phyloP scores from a whole-genome alignment of 1,140 invertebrate species.

The Cyrtorhinus lividipennis region DNA sequence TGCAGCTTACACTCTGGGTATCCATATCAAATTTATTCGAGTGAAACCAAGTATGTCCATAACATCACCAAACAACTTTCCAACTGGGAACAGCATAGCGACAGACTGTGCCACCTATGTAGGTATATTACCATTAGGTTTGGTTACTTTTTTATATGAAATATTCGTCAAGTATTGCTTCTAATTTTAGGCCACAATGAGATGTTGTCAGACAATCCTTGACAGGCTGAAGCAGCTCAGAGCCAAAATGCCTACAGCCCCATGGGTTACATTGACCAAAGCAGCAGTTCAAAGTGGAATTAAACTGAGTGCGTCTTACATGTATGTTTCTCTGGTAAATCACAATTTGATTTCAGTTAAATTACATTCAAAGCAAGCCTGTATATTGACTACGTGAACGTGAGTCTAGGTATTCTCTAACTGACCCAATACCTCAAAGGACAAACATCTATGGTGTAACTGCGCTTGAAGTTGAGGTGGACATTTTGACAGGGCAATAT shows the following conservation, averaged over 20 bases:
- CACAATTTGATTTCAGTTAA: too few relatives aligned
- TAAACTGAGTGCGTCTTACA: constrained; percentile 36
- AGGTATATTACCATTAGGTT: not conserved
- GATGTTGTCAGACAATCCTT: constrained; percentile 48
- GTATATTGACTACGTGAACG: too few relatives aligned
- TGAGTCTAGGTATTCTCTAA: not conserved
- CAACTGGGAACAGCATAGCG: constrained; percentile 52
- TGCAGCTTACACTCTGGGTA: constrained; percentile 52
- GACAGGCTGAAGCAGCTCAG: constrained; percentile 45
- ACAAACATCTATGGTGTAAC: constrained; percentile 11
- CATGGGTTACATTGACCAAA: constrained; percentile 49
- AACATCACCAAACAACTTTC: constrained; percentile 40
- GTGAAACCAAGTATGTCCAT: constrained; percentile 52
- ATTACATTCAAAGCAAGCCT: too few relatives aligned
- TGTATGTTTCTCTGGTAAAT: too few relatives aligned
- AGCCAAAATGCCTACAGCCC: constrained; percentile 38
- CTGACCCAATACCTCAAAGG: not conserved
- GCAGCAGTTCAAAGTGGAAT: constrained; percentile 40
- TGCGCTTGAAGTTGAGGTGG: constrained; percentile 47
- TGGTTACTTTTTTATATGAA: too few relatives aligned
- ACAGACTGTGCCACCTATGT: constrained; percentile 49
- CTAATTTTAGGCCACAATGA: constrained; percentile 41
- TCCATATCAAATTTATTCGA: constrained; percentile 49
- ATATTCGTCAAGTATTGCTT: too few relatives aligned
- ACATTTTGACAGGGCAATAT: constrained; percentile 57